Base-by-base conservation (phyloP, 2,113 vertebrate genomes). In the Enhydra lutris region DNA sequence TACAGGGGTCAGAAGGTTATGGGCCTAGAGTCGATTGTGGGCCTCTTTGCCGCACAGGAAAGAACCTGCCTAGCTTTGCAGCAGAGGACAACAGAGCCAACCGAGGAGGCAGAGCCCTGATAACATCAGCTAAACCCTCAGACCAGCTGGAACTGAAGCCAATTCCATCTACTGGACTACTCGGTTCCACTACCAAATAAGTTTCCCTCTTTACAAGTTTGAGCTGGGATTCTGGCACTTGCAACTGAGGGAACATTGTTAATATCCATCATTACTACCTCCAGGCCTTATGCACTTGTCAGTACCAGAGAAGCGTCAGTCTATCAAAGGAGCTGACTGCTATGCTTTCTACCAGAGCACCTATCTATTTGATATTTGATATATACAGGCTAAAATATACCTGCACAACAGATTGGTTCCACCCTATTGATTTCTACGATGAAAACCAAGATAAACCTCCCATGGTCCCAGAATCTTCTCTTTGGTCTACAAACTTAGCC, bases 211-310 rank as follows among this genome's bases (percentile, higher is more conserved):
- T 59, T 39, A 29, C 20, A 79, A 55, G 50, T 26, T 79, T 89
- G 83, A 95, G 26, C 85, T 95, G 90, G 20, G 14, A 65, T 96
- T 92, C 74, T 94, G 82, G 89, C 18, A 34, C 26, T 73, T 76
- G 57, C 31, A 61, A 90, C 26, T 78, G n/a, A 82, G 67, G 85
- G 47, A 73, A 18, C 24, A 86, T 84, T 63, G 15, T 63, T 34
- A 87, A 89, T 29, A 65, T 1, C 65, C 50, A 17, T 71, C 23
- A 10, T 61, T 47, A 82, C 42, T 63, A 91, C 4, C n/a, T 52
- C 50, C 9, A 92, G 63, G 63, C 4, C 36, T 86, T 12, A 47
- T 5, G 5, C 94, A n/a, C 50, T 88, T 94, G 6, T 31, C 31
- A 31, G 12, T 87, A 23, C n/a, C 18, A 17, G 29, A 50, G 50